A percentile compares a stretch with the other conserved stretches of the same genome.
Evolutionary conservation across 2,797 vertebrate genomes (phyloP).

Genomic region (Champsocephalus esox): DNA sequence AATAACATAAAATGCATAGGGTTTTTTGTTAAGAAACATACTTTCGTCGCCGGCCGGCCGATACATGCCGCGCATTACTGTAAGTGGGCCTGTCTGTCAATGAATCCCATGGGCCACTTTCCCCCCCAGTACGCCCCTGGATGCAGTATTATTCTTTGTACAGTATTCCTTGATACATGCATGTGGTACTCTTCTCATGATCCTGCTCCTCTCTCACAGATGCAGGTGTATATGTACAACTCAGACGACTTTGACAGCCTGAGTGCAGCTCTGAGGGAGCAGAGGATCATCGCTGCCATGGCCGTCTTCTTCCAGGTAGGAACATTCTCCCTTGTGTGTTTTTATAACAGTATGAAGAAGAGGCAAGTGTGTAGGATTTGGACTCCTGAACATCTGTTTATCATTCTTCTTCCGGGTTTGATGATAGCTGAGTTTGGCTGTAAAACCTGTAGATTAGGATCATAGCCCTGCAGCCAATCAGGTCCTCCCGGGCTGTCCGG

Average conservation of each 20-base stretch:
- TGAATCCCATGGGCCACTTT: no score
- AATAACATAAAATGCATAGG: no score
- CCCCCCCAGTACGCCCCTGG: no score
- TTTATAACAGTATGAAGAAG: background rate
- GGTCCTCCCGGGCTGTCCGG: background rate
- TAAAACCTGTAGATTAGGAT: slow-evolving; percentile 13
- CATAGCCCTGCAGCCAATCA: slow-evolving; percentile 9
- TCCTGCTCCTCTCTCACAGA: slow-evolving; percentile 80
- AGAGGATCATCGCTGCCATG: slow-evolving; percentile 93
- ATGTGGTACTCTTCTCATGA: no score
- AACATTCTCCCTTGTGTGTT: background rate
- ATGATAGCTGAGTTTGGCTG: background rate
- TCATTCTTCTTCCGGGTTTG: background rate
- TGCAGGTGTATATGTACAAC: slow-evolving; percentile 99
- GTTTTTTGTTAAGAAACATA: no score
- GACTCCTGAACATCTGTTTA: background rate
- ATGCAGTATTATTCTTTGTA: no score
- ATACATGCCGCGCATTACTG: no score
- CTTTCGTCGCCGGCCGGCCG: no score
- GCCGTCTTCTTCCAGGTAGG: slow-evolving; percentile 96
- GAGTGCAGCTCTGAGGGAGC: slow-evolving; percentile 91
- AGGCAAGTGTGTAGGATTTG: background rate
- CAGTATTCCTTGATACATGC: no score
- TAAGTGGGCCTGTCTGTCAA: no score
- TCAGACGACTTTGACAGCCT: slow-evolving; percentile 97